phyloP scores from a whole-genome alignment of 64 coral and sea anemone genomes.

The Cladopsammia gracilis region DNA sequence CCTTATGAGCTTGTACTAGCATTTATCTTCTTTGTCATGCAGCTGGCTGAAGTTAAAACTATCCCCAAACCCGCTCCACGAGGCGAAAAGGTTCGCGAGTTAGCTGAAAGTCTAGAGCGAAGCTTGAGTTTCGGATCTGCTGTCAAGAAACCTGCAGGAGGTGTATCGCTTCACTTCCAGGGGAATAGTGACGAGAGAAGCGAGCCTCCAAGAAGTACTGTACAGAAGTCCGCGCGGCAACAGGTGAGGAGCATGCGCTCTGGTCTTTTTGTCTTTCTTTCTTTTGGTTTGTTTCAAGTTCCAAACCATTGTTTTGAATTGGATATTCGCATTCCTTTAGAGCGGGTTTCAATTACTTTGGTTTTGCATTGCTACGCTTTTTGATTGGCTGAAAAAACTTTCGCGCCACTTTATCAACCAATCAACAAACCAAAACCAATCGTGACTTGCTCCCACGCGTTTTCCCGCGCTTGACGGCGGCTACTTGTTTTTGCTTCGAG shows the following conservation, averaged over 20 bases:
- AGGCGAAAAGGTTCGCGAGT: conserved; percentile 46
- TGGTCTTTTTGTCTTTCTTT: not conserved
- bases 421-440: too few relatives aligned
- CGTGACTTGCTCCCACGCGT: too few relatives aligned
- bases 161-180: conserved; percentile 63
- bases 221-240: not conserved
- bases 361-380: too few relatives aligned
- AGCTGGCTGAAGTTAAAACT: conserved; percentile 20
- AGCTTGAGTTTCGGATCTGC: conserved; percentile 23
- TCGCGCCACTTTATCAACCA: too few relatives aligned
- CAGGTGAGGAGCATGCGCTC: conserved; percentile 14
- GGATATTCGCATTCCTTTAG: too few relatives aligned
- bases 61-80: conserved; percentile 2
- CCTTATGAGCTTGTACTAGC: not conserved
- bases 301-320: too few relatives aligned
- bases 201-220: not conserved
- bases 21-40: not conserved
- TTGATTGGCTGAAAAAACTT: too few relatives aligned
- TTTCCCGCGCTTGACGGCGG: too few relatives aligned
- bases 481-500: too few relatives aligned
- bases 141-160: conserved; percentile 55
- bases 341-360: too few relatives aligned
- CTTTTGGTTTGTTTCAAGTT: not conserved
- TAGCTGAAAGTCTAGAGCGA: conserved; percentile 43
- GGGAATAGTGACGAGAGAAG: conserved; percentile 12